Conservation (phyloP, 2,888 invertebrate species). For the Eupsilia transversa region DNA sequence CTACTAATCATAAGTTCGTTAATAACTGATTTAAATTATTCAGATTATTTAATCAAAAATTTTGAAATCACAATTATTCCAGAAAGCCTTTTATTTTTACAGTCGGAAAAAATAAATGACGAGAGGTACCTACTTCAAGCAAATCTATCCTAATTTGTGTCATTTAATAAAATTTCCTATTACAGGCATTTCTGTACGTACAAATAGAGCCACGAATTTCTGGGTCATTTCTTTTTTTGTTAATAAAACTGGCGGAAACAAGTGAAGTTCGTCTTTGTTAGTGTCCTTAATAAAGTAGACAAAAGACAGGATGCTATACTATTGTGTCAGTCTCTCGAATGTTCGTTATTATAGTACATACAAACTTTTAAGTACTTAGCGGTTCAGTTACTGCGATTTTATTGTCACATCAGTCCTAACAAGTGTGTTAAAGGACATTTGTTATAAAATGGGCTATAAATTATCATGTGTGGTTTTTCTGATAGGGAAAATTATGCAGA, state of each 20-base stretch:
- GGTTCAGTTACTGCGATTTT: slow-evolving; percentile 6
- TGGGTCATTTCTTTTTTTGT: slow-evolving; percentile 51
- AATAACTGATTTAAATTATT: background rate
- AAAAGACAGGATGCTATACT: slow-evolving; percentile 45
- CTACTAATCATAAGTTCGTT: background rate
- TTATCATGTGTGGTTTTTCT: no score
- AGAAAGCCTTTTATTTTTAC: background rate
- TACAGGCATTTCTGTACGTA: slow-evolving; percentile 45
- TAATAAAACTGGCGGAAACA: slow-evolving; percentile 55
- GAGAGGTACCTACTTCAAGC: slow-evolving; percentile 10
- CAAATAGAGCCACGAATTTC: slow-evolving; percentile 35
- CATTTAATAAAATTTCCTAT: slow-evolving; percentile 44
- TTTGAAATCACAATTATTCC: background rate
- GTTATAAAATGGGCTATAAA: no score
- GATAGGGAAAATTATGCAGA: no score
- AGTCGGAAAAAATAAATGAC: slow-evolving; percentile 1
- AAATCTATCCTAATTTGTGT: slow-evolving; percentile 51
- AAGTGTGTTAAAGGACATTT: background rate
- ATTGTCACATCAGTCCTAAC: slow-evolving; percentile 1
- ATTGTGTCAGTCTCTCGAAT: slow-evolving; percentile 20
- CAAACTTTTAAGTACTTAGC: slow-evolving; percentile 25
- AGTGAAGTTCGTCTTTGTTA: slow-evolving; percentile 59
- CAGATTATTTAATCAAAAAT: background rate
- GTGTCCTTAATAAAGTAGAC: slow-evolving; percentile 52
- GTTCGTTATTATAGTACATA: slow-evolving; percentile 2